Evolutionary conservation across 2,888 invertebrate genomes (phyloP).

Genomic region (Sicus ferrugineus): DNA sequence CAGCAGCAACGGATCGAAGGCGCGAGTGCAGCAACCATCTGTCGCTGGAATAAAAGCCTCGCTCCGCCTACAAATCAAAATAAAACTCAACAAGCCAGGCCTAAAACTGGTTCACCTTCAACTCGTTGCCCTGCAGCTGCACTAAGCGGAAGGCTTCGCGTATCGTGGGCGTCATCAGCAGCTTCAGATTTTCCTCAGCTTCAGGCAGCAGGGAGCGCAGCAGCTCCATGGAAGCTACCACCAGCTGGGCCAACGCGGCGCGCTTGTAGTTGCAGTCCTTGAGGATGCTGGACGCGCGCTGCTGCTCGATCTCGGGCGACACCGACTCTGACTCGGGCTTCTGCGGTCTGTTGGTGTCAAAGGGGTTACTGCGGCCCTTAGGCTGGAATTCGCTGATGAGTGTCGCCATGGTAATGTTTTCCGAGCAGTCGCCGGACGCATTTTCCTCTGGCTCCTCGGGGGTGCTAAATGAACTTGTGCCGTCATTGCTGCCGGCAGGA

Average conservation of each 20-base stretch:
- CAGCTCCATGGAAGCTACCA: conserved; percentile 85
- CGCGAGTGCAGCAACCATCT: background rate
- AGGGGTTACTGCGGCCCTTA: conserved; percentile 62
- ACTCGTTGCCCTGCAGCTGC: conserved; percentile 64
- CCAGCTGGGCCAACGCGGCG: conserved; percentile 83
- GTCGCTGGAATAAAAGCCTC: background rate
- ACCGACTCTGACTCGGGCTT: conserved; percentile 70
- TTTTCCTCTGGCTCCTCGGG: conserved; percentile 44
- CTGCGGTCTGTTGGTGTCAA: conserved; percentile 63
- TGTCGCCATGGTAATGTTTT: conserved; percentile 63
- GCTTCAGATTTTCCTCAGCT: conserved; percentile 66
- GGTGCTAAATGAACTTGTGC: conserved; percentile 43
- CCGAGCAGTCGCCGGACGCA: conserved; percentile 37
- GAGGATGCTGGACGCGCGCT: conserved; percentile 80
- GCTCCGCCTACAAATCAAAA: conserved; percentile 55
- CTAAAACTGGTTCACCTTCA: conserved; percentile 64
- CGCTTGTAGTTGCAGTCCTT: conserved; percentile 89
- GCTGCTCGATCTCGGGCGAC: conserved; percentile 84
- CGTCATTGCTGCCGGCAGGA: conserved; percentile 49
- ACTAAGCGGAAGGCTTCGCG: conserved; percentile 64
- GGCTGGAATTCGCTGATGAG: conserved; percentile 63
- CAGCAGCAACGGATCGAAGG: background rate
- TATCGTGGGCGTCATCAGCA: conserved; percentile 64
- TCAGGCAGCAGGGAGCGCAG: conserved; percentile 71
- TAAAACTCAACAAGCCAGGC: conserved; percentile 63